phyloP scores from a whole-genome alignment of 2,888 invertebrate genomes.

The Thecophora atra region DNA sequence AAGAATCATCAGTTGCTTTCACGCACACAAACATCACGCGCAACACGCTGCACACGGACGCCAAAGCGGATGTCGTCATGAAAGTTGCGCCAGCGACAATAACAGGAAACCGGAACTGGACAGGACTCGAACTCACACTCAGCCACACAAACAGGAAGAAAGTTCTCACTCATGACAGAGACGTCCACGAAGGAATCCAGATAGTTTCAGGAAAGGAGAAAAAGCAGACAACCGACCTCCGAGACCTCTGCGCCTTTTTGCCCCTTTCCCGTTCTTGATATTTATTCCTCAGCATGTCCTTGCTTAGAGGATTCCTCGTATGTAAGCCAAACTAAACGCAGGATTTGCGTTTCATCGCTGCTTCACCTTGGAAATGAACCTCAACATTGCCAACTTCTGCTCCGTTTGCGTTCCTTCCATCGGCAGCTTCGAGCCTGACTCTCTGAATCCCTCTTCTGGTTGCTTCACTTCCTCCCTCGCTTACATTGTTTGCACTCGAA shows the following conservation, averaged over 20 bases:
- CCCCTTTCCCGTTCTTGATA: not conserved
- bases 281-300: not conserved
- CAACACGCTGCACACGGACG: too few relatives aligned
- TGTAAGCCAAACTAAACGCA: conserved; percentile 18
- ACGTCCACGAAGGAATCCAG: not conserved
- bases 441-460: too few relatives aligned
- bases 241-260: not conserved
- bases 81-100: not conserved
- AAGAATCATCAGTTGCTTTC: too few relatives aligned
- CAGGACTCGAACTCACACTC: not conserved
- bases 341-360: conserved; percentile 20
- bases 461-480: not conserved
- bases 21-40: too few relatives aligned
- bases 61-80: too few relatives aligned
- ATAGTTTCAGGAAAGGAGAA: not conserved
- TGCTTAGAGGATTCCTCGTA: not conserved
- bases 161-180: not conserved
- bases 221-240: not conserved
- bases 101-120: conserved; percentile 10
- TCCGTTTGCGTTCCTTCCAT: not conserved
- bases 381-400: too few relatives aligned
- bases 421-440: too few relatives aligned
- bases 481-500: conserved; percentile 5
- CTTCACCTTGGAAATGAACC: not conserved
- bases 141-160: not conserved